Base-by-base conservation (phyloP, 2,113 vertebrate genomes). In the Eidolon helvum region DNA sequence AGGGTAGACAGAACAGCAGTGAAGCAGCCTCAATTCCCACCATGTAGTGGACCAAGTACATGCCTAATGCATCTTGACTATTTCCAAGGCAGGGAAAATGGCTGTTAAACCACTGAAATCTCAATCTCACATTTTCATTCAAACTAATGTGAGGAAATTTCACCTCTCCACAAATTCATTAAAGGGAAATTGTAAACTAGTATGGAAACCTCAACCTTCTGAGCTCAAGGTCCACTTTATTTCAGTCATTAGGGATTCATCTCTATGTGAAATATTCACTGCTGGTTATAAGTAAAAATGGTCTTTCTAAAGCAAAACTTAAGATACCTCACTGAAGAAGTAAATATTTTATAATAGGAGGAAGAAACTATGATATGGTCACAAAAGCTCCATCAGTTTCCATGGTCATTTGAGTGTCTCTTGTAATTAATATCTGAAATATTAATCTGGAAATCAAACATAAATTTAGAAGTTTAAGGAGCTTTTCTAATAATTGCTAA, bases 341-440 rank as follows among this genome's bases (percentile, higher is more conserved):
- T 66, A 65, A 57, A 30, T 66, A 59, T 50, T 90, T 66, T 75
- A 30, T 61, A 86, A 86, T 19, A 75, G n/a, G 2, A 92, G 26
- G 55, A 22, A 45, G 85, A 89, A 95, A 85, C 35, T 45, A 53
- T 63, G 22, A 53, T 53, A 53, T 50, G 3, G 48, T 80, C 40
- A 61, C 18, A 8, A 89, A 90, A 92, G 38, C 19, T 65, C 40
- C 35, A 53, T 19, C 57, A 66, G 63, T 16, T 89, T 84, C 33
- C 69, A n/a, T 78, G 4, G 33, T 35, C 93, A 79, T 45, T 38
- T 57, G 55, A n/a, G 19, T 43, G 11, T 7, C 16, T 86, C 65
- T 90, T 89, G 80, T 74, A 38, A 92, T 55, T 89, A 93, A 61
- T 75, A 86, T 33, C 4, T 21, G n/a, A 95, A 95, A 66, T 43